Evolutionary conservation across 2,113 vertebrate genomes (phyloP), one percentile per base, ranked within the genome.

Genomic region (Bettongia penicillata): DNA sequence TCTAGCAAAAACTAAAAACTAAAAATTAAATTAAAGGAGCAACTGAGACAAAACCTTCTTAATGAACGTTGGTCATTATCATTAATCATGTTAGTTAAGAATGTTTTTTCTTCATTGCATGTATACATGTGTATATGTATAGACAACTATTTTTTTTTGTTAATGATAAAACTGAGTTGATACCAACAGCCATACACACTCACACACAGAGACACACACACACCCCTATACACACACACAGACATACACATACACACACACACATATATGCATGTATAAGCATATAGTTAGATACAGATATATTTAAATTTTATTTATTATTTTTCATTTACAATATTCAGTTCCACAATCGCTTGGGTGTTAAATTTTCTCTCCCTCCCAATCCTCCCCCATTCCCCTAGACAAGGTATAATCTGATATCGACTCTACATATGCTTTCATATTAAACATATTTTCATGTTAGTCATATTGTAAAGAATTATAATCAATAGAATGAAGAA

Each of bases 1-100:
- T 96, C 0, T 96, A 68, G 5, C 9, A 92, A 53, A 94, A 97
- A 94, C 31, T 68, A 68, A 84, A 84, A 7, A 84, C 53, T 55
- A 26, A 43, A 43, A 23, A 8, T 84, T 31, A 68, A 37, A n/a
- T 77, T 84, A 84, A 23, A 0, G 4, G 11, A 89, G 0, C 1
- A 90, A 43, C 26, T 91, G 26, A 93, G 51, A 8, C 53, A 92
- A 95, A 50, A 48, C 0, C 25, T 95, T 57, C 3, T 92, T 52
- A 12, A 51, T 95, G 49, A 24, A 89, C 5, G 8, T 2, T 91
- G 10, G 24, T 0, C 16, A 1, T 0, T 8, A 0, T 50, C 51
- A 9, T 92, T 14, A 91, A 43, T 91, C 0, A 93, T 2, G 51
- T 8, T 84, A 68, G 28, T 92, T 91, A 53, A 57, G 25, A 47